These are phyloP conservation scores for Ormyrus thymus DNA, from an alignment of 2,888 invertebrate species.

Conservation along the genomic window DNA sequence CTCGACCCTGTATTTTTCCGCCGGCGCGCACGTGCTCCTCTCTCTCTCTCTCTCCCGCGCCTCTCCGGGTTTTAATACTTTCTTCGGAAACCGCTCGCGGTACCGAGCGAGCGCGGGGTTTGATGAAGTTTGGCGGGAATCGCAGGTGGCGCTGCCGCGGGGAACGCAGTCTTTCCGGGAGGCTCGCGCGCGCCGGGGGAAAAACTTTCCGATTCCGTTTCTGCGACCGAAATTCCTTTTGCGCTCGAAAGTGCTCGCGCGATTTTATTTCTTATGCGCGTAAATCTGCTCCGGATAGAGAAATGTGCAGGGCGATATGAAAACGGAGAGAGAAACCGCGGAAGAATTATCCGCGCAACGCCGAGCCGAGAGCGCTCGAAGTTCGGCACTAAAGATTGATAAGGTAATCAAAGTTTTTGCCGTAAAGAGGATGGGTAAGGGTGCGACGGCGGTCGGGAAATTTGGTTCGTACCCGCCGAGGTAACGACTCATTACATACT, in stretches of 20 bases:
- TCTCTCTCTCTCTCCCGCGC: neutral
- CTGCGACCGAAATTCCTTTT: no score
- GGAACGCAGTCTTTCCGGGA: neutral
- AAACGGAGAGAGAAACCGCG: no score
- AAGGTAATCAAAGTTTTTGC: slow-evolving; percentile 61
- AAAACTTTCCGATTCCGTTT: no score
- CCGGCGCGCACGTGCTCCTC: neutral
- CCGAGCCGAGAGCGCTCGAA: neutral
- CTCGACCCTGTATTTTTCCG: slow-evolving; percentile 46
- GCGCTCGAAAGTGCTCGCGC: no score
- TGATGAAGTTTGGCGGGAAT: neutral
- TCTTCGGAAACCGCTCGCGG: slow-evolving; percentile 21
- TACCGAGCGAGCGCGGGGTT: neutral
- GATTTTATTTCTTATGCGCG: no score
- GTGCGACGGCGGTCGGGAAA: neutral
- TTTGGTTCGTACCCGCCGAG: slow-evolving; percentile 11
- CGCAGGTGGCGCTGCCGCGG: neutral
- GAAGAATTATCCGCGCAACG: no score
- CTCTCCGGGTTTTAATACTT: neutral
- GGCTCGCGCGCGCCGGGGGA: no score
- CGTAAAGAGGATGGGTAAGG: slow-evolving; percentile 23
- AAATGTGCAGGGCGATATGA: no score
- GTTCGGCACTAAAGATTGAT: slow-evolving; percentile 59
- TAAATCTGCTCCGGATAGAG: no score
- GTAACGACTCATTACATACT: slow-evolving; percentile 31